Evolutionary conservation across 1,140 invertebrate species (phyloP), one percentile per base, ranked within the genome.

Genomic region (Paracyclopina nana): DNA sequence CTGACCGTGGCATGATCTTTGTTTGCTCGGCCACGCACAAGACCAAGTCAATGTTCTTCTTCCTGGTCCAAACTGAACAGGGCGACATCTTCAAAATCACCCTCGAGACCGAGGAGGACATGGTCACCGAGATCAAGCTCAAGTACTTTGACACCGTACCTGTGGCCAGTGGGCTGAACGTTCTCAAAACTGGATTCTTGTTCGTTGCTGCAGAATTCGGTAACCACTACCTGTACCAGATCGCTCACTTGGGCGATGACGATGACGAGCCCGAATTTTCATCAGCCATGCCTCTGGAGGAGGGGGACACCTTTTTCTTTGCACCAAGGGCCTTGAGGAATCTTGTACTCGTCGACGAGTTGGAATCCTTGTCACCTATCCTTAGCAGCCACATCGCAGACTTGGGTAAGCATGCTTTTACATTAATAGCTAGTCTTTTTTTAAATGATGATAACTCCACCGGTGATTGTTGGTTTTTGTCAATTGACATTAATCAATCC

Each of bases 111-210:
- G 86, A 92, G 68, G 90, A 94, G 57, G 92, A 98, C 60, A 85
- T 97, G 70, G 91, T 99, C 0, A 97, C 88, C 0, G 94, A 98
- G 70, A 96, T 99, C 51, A 91, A 92, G 61, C 65, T 99, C 1
- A 99, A 98, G 63, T 99, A 99, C 67, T 99, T 99, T 68, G 95
- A 99, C 61, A 99, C 95, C 16, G 90, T 97, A 2, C 90, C 95
- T 14, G 85, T 95, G 4, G 87, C 94, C 0, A 75, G 82, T 1
- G 75, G 87, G 1, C 84, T 99, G 82, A 96, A 90, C 71, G 92
- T 99, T 20, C 65, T 99, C 5, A 97, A 97, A 64, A 97, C 92
- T 53, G 95, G 95, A 4, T 99, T 99, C 62, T 68, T 99, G 0
- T 99, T 99, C 70, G 84, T 97, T 6, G 92, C 91, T 4, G 85